Conservation (phyloP, 2,797 vertebrate species). For the Melanotaenia nigrans region DNA sequence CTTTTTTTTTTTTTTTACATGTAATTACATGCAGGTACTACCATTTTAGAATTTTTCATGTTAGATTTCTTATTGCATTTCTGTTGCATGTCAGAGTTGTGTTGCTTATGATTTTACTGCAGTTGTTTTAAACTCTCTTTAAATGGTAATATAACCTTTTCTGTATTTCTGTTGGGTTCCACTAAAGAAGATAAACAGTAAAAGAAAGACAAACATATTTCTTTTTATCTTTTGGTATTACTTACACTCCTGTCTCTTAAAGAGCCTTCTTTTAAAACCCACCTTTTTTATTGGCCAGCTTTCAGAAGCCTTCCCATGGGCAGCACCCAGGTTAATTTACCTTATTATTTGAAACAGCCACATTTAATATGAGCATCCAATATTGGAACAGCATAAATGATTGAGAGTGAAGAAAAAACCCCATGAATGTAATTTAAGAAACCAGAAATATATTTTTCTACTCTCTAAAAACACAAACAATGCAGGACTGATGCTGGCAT, state of each 20-base stretch:
- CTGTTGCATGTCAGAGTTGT: constrained; percentile 1
- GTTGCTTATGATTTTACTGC: not conserved
- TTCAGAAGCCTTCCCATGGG: not conserved
- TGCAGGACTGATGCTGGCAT: not conserved
- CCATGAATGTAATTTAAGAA: not conserved
- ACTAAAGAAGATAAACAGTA: not conserved
- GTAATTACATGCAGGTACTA: constrained; percentile 60
- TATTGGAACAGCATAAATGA: not conserved
- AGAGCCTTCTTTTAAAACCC: not conserved
- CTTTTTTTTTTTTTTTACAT: constrained; percentile 19
- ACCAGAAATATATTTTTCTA: not conserved
- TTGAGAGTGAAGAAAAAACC: not conserved
- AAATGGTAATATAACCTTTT: not conserved
- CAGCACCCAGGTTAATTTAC: not conserved
- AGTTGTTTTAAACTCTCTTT: not conserved
- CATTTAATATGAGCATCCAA: not conserved
- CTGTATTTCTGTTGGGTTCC: not conserved
- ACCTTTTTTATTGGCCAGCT: not conserved
- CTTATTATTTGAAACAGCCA: not conserved
- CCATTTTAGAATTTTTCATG: constrained; percentile 34
- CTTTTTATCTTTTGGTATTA: not conserved
- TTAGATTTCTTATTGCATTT: constrained; percentile 13
- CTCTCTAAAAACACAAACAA: not conserved
- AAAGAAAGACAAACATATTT: not conserved
- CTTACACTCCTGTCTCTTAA: not conserved